Base-by-base conservation (phyloP, 2,888 invertebrate genomes). In the Antheraea assamensis region DNA sequence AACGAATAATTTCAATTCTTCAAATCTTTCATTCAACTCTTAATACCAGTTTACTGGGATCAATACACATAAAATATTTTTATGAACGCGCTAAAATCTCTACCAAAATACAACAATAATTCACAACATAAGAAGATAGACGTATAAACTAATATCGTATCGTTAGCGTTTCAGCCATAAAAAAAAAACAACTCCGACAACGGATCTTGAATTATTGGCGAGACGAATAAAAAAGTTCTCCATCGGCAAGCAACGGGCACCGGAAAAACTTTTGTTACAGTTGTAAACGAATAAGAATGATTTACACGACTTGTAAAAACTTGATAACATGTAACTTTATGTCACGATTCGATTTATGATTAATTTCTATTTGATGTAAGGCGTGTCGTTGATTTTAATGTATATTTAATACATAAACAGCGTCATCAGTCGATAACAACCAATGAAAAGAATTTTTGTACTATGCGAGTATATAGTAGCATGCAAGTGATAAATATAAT, bases 201-300 rank as follows among this genome's bases (percentile, higher is more conserved):
- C 86, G 83, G 86, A 89, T 87, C 88, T 87, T 90, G 92, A 92
- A 83, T 89, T 92, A 92, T 92, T 87, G 87, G 85, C 78, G 81
- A 79, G 82, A 80, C 42, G 75, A 80, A 88, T 88, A 91, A 91
- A 92, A 90, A 92, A 88, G 84, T 89, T 88, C 77, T 75, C 76
- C 77, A 81, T 83, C 80, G 81, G 81, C 82, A 80, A 79, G 77
- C 79, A 64, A 73, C 74, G 71, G 61, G 77, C 82, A 83, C 87
- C 85, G 88, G 88, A 88, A 86, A 80, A 88, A 90, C 85, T 91
- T 91, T 85, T 85, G 88, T 86, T 86, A 86, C 87, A 81, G 88
- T 90, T 92, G 90, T 91, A 90, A 90, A 89, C 85, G 88, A 88
- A 89, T 87, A 88, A 83, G 86, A 83, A 89, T 92, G 92, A 93